Evolutionary conservation across 2,797 vertebrate genomes (phyloP).

Genomic region (Arctocebus calabarensis): DNA sequence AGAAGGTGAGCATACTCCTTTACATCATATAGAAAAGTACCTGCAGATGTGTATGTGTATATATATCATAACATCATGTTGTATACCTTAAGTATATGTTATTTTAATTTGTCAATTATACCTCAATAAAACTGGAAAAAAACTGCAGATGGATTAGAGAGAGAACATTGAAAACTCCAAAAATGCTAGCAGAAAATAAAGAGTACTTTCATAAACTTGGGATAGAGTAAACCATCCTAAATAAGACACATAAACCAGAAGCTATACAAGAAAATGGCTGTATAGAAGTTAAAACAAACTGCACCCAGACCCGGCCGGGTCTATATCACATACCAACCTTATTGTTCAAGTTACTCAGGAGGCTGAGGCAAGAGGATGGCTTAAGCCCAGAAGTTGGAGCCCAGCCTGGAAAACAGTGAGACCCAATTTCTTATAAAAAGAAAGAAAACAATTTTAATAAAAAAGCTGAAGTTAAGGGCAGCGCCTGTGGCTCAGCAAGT

Average conservation of each 20-base stretch:
- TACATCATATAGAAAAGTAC: background rate
- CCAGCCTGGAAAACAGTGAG: background rate
- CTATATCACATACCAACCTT: no score
- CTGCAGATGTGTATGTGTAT: background rate
- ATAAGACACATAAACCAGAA: constrained; percentile 20
- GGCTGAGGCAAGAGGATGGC: no score
- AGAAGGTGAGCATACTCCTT: background rate
- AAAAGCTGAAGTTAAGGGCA: background rate
- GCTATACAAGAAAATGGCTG: background rate
- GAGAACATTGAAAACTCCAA: background rate
- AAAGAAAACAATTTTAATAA: background rate
- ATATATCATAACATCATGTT: background rate
- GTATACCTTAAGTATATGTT: background rate
- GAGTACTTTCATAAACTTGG: background rate
- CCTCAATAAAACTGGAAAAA: background rate
- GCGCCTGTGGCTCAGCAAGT: no score
- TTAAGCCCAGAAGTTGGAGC: no score
- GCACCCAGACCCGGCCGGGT: no score
- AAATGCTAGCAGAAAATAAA: background rate
- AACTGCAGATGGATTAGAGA: constrained; percentile 12
- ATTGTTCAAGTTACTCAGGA: background rate
- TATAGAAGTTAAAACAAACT: background rate
- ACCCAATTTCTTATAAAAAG: background rate
- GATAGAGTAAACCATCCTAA: background rate
- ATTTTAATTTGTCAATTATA: constrained; percentile 28